Base-by-base conservation (phyloP, 1,140 invertebrate genomes). In the Uloborus diversus region DNA sequence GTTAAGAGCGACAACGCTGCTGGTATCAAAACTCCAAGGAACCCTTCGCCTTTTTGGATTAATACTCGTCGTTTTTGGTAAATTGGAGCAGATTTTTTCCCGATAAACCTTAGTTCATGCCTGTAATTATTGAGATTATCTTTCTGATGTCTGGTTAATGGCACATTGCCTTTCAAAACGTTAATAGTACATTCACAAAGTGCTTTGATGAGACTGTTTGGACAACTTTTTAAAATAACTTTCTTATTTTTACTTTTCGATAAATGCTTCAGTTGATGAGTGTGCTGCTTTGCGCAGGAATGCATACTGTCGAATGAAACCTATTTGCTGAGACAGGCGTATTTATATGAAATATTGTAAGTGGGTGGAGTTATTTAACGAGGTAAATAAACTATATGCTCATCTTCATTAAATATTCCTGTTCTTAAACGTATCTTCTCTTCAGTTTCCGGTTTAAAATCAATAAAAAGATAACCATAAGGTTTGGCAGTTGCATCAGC, bases 401-500 rank as follows among this genome's bases (percentile, higher is more conserved):
- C 30, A 61, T 61, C 57, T 9, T 20, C 57, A 61, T 30, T 9
- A 23, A 66, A 66, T n/a, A 66, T 37, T 37, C 42, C 35, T 7
- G 64, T 66, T 5, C 64, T 30, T 23, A 66, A 49, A 1, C 5
- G 33, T 5, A 66, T 5, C n/a, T 42, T 35, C 42, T 37, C 35
- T 1, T 35, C 14, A n/a, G 64, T 47, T 42, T 35, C 5, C 3
- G 64, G 33, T 37, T 37, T 47, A 37, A 49, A 47, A 49, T 66
- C 64, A 13, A 66, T 32, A 9, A 66, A 25, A 27, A 66, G 42
- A 32, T 66, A 66, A n/a, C 64, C 64, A 49, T 47, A 66, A 37
- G 64, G 64, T 28, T 14, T 23, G 13, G 4, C 23, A 9, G 64
- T 66, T 32, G 30, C 64, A 37, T 66, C 64, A 14, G n/a, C 7